Conservation (phyloP, 2,113 vertebrate genomes). For the Pelecanus crispus region DNA sequence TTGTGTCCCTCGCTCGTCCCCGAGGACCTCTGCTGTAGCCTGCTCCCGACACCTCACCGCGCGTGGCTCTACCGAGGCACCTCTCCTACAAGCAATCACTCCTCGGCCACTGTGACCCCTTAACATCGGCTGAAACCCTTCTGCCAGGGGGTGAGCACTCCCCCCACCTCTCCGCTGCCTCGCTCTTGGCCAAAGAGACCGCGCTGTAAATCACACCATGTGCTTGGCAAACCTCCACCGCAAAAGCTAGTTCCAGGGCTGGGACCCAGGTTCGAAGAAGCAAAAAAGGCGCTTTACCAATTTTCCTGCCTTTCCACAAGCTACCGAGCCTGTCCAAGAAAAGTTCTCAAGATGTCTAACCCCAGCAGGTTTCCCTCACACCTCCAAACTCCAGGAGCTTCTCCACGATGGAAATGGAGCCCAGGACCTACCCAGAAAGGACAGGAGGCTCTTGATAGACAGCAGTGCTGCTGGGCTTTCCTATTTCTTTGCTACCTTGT, state of each 20-base stretch:
- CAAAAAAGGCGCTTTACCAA: not conserved
- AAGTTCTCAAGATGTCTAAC: not conserved
- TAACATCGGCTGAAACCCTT: rapidly evolving
- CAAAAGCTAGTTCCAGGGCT: not conserved
- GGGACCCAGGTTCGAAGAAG: not conserved
- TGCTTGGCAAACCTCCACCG: not conserved
- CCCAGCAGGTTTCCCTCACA: not conserved
- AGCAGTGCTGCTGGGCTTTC: rapidly evolving
- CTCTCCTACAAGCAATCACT: not conserved
- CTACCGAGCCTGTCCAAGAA: not conserved
- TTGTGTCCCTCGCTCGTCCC: not conserved
- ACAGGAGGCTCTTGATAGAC: not conserved
- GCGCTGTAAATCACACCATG: not conserved
- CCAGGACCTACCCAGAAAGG: not conserved
- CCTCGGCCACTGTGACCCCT: rapidly evolving
- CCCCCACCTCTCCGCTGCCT: rapidly evolving
- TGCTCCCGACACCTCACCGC: not conserved
- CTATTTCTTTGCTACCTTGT: not conserved
- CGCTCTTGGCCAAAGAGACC: not conserved
- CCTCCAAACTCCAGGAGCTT: not conserved
- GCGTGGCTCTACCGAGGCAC: not conserved
- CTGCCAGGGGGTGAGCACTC: not conserved
- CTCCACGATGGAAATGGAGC: not conserved
- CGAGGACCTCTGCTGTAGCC: not conserved
- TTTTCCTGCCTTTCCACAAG: not conserved